Conservation (phyloP, 2,113 vertebrate species). For the Dasyurus viverrinus region DNA sequence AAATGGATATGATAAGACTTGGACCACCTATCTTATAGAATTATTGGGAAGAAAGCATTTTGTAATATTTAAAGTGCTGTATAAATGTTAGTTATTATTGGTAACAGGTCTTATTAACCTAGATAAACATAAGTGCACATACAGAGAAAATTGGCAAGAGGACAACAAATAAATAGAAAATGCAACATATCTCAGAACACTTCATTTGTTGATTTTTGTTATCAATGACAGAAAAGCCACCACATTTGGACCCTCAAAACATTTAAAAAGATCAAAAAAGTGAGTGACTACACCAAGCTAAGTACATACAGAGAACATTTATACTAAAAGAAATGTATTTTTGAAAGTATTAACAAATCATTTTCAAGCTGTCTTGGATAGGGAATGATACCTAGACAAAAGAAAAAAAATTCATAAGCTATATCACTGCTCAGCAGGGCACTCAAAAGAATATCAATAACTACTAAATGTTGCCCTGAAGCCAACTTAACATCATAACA, state of each 20-base stretch:
- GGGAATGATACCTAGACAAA: background rate
- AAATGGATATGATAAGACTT: background rate
- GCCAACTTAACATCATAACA: background rate
- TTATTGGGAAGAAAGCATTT: background rate
- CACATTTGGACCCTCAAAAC: background rate
- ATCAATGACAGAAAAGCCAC: background rate
- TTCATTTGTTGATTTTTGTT: background rate
- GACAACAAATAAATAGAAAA: background rate
- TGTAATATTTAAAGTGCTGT: background rate
- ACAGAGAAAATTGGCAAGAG: background rate
- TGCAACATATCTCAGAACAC: background rate
- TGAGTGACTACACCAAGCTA: background rate
- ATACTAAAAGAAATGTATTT: background rate
- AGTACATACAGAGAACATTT: background rate
- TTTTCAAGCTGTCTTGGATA: background rate
- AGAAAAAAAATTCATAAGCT: background rate
- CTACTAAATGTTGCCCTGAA: too few relatives aligned
- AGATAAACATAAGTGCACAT: background rate
- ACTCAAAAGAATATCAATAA: background rate
- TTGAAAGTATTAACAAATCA: background rate
- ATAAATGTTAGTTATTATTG: background rate
- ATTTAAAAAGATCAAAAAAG: background rate
- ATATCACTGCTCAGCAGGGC: background rate
- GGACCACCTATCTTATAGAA: background rate
- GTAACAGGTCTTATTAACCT: background rate